phyloP scores from a whole-genome alignment of 2,888 invertebrate genomes.

The Mechanitis messenoides region DNA sequence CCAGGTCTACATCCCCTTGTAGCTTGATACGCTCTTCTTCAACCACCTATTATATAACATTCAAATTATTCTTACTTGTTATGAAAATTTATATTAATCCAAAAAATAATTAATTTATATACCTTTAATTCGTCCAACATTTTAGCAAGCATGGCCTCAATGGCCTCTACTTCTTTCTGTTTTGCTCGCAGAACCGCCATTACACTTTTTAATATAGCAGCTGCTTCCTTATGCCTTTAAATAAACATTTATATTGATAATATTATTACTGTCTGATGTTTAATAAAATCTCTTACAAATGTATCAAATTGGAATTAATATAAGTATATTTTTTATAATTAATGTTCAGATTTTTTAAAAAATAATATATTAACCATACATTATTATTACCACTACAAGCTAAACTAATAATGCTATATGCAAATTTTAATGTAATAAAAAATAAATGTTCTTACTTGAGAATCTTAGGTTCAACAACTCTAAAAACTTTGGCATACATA shows the following conservation, averaged over 20 bases:
- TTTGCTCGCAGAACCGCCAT: conserved; percentile 86
- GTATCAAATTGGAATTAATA: not conserved
- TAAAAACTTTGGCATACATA: conserved; percentile 90
- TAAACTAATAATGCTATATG: too few species aligned
- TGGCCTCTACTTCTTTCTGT: conserved; percentile 87
- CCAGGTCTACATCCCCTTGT: conserved; percentile 85
- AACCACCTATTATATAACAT: conserved; percentile 63
- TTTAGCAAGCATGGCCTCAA: conserved; percentile 85
- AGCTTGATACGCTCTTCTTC: conserved; percentile 85
- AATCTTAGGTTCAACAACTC: conserved; percentile 92
- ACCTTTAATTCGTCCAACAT: conserved; percentile 85
- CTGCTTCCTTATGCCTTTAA: conserved; percentile 84
- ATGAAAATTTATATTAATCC: too few species aligned
- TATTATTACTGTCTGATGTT: not conserved
- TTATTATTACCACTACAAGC: too few species aligned
- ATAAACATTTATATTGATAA: not conserved
- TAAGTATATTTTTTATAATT: too few species aligned
- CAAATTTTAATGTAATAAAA: conserved; percentile 8
- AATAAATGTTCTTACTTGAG: conserved; percentile 74
- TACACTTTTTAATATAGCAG: conserved; percentile 83
- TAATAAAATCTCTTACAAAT: not conserved
- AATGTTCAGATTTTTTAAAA: too few species aligned
- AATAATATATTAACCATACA: too few species aligned
- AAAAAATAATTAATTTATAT: conserved; percentile 3
- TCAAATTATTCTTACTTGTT: too few species aligned